Base-by-base conservation (phyloP, 2,888 invertebrate species). In the Pachliopta kotzebuea region DNA sequence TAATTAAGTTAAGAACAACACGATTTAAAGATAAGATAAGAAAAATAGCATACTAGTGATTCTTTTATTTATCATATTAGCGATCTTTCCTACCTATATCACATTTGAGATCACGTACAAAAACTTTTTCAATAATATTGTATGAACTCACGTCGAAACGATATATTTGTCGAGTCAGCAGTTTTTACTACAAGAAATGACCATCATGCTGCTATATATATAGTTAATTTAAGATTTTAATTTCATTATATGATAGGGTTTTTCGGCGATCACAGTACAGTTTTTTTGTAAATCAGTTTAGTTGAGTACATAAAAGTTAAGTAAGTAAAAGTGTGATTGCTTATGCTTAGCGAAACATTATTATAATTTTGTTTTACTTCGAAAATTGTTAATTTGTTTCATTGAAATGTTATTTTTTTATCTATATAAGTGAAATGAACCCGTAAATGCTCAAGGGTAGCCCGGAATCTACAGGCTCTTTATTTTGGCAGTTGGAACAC, bases 11-110 rank as follows among this genome's bases (percentile, higher is more conserved):
- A 14, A 60, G 29, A 63, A 55, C 20, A 55, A 57, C 65, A 61
- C 65, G 65, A 57, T 61, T 54, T 31, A 57, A 0, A 57, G 61
- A 61, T 61, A 61, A 65, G 61, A 61, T 60, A 64, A 59, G 29
- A 21, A 58, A 37, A 58, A n/a, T 14, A 57, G 58, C 31, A 57
- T 57, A 56, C 53, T 31, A 53, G 54, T 56, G 29, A 65, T 65
- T 61, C 54, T 45, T 49, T 57, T 61, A 20, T 57, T 57, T 49
- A 24, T 57, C 21, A 9, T 57, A 49, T 61, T 45, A 24, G 18
- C 42, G 49, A 24, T 65, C 45, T 45, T 29, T 45, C 29, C 24
- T 42, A 9, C 23, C 7, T n/a, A 20, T 20, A 31, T 61, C 50
- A 45, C 55, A 54, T n/a, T 26, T 52, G n/a, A 29, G 26, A 57